Evolutionary conservation across 2,113 vertebrate genomes (phyloP), one percentile per base, ranked within the genome.

Genomic region (Andinoacara biseriatus): DNA sequence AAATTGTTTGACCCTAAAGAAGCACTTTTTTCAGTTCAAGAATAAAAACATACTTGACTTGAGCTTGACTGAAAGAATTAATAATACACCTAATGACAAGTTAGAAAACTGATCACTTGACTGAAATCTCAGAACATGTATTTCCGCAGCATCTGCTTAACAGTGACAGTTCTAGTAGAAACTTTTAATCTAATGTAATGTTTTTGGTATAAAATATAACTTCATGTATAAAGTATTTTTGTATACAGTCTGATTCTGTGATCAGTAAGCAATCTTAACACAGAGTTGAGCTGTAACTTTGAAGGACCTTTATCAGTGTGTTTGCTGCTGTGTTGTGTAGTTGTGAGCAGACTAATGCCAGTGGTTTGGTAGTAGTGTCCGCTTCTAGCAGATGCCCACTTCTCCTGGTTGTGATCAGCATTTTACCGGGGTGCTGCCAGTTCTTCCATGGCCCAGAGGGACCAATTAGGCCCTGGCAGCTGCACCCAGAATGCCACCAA

Each of bases 391-490:
- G 93, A 95, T 95, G 95, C 91, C 93, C 80, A 17, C 67, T 84
- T 80, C 84, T 92, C 79, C 87, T 63, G 83, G 86, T 88, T 76
- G 67, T 3, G 65, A 90, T 92, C 92, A 91, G 92, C 86, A 85
- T 13, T 92, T 92, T 81, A 82, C 63, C 62, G n/a, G 59, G 54
- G 81, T 29, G 80, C 83, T 88, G 89, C 89, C 87, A 81, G 82
- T 85, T 87, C 90, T 74, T 67, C 82, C 67, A 3, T 18, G 62
- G 86, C 95, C 93, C 95, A 95, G 84, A 91, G 94, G 94, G 94
- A 94, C 94, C 94, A 95, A 95, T 95, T 95, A 95, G 88, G 81
- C 38, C 78, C 67, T 91, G 90, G 88, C 94, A 95, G 94, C 94
- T 95, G 93, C 84, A 92, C 79, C 87, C 82, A 78, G 89, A 91